A percentile compares a stretch with the other conserved stretches of the same genome.
Evolutionary conservation across 2,797 vertebrate species (phyloP).

Genomic region (Sebastiscus tertius): DNA sequence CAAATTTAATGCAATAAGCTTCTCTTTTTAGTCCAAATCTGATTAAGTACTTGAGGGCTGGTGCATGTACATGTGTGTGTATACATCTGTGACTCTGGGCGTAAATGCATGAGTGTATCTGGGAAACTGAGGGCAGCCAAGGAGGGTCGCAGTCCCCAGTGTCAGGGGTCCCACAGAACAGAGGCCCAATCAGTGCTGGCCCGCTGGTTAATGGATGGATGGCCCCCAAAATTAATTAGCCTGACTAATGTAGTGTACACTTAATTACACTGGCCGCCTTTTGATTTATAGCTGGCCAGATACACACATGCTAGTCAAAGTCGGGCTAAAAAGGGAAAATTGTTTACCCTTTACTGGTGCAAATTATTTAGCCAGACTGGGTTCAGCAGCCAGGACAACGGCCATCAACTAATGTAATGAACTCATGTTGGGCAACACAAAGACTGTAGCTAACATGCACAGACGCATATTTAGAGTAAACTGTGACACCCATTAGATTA

Average conservation of each 20-base stretch:
- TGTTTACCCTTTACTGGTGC: conserved; percentile 51
- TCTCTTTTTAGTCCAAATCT: conserved; percentile 17
- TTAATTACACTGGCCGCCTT: conserved; percentile 85
- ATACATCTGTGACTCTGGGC: conserved; percentile 42
- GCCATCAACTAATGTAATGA: conserved; percentile 48
- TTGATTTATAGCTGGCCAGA: conserved; percentile 86
- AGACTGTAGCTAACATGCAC: conserved; percentile 2
- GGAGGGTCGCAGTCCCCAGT: conserved; percentile 73
- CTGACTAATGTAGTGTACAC: conserved; percentile 91
- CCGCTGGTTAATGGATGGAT: conserved; percentile 86
- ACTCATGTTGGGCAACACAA: conserved; percentile 5
- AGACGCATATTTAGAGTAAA: not conserved
- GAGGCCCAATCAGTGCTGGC: conserved; percentile 85
- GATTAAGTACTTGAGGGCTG: conserved; percentile 1
- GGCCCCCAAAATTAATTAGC: conserved; percentile 85
- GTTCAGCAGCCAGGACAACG: conserved; percentile 58
- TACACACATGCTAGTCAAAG: conserved; percentile 76
- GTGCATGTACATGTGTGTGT: not conserved
- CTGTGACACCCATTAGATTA: not conserved
- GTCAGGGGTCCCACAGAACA: conserved; percentile 81
- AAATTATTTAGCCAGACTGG: conserved; percentile 59
- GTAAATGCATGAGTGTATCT: conserved; percentile 54
- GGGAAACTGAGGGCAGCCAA: conserved; percentile 61
- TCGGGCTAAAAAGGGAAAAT: conserved; percentile 56
- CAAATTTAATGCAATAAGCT: conserved; percentile 2